Evolutionary conservation across 2,888 invertebrate genomes (phyloP).

Genomic region (Macaria liturata): DNA sequence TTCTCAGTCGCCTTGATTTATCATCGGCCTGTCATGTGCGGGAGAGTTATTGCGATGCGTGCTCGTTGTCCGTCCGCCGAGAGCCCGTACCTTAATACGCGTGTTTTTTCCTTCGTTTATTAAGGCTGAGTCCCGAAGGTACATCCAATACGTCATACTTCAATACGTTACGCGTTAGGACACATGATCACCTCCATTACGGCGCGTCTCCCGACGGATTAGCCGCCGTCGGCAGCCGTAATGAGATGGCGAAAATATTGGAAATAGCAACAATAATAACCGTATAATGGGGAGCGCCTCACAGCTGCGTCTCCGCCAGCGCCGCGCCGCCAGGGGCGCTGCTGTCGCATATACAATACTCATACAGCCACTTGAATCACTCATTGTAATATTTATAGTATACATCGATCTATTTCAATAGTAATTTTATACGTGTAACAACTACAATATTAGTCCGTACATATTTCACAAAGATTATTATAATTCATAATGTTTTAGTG

Average conservation of each 20-base stretch:
- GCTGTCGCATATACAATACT: slow-evolving; percentile 36
- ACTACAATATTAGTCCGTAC: no score
- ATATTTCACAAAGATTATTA: no score
- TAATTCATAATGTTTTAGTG: no score
- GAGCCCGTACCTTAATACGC: slow-evolving; percentile 52
- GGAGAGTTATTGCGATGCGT: slow-evolving; percentile 66
- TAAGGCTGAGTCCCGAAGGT: slow-evolving; percentile 65
- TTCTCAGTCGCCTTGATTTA: slow-evolving; percentile 76
- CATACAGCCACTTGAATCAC: neutral
- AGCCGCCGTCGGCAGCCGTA: slow-evolving; percentile 65
- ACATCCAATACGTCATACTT: slow-evolving; percentile 77
- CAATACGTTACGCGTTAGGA: slow-evolving; percentile 76
- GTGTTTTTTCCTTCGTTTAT: slow-evolving; percentile 63
- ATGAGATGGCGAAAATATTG: slow-evolving; percentile 80
- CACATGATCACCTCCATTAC: slow-evolving; percentile 80
- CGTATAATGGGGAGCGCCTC: slow-evolving; percentile 56
- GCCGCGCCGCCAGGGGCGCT: slow-evolving; percentile 61
- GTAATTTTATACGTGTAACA: no score
- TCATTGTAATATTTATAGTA: neutral
- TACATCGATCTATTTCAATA: no score
- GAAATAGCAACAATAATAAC: slow-evolving; percentile 75
- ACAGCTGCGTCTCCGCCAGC: slow-evolving; percentile 58
- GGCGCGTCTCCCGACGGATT: slow-evolving; percentile 78
- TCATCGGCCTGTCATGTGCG: slow-evolving; percentile 66
- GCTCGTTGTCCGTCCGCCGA: slow-evolving; percentile 47